These are phyloP conservation scores for Dicentrarchus labrax DNA, from an alignment of 2,113 vertebrate species.

Conservation along the genomic window DNA sequence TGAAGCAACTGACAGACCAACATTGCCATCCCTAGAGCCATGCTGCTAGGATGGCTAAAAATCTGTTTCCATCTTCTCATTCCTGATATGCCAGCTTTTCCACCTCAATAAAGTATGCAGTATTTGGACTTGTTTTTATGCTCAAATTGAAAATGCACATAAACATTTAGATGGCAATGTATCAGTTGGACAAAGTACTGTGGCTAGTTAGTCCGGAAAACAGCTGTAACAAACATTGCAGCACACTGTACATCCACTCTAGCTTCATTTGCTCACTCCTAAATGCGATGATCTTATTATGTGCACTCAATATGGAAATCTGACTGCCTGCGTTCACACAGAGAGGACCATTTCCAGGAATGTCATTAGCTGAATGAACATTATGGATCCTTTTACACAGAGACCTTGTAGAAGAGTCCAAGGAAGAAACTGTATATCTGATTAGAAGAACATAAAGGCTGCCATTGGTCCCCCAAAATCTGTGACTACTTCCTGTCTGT, in stretches of 20 bases:
- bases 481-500: constrained; percentile 26
- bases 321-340: neutral
- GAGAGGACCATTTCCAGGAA: constrained; percentile 17
- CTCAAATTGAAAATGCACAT: constrained; percentile 1
- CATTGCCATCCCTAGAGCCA: too few species aligned
- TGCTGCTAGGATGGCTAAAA: too few species aligned
- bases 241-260: neutral
- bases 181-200: neutral
- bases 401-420: constrained; percentile 17
- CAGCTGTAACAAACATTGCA: neutral
- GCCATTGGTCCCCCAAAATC: neutral
- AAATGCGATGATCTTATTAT: neutral
- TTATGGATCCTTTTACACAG: neutral
- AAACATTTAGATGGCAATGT: neutral
- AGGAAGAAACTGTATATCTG: neutral
- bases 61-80: neutral
- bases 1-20: neutral
- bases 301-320: constrained; percentile 14
- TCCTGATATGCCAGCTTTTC: neutral
- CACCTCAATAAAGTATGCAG: neutral
- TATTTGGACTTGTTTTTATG: neutral
- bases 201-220: neutral
- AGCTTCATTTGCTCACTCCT: neutral
- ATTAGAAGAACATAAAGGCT: neutral
- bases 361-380: neutral